Evolutionary conservation across 2,888 invertebrate species (phyloP).

Genomic region (Phalera bucephala): DNA sequence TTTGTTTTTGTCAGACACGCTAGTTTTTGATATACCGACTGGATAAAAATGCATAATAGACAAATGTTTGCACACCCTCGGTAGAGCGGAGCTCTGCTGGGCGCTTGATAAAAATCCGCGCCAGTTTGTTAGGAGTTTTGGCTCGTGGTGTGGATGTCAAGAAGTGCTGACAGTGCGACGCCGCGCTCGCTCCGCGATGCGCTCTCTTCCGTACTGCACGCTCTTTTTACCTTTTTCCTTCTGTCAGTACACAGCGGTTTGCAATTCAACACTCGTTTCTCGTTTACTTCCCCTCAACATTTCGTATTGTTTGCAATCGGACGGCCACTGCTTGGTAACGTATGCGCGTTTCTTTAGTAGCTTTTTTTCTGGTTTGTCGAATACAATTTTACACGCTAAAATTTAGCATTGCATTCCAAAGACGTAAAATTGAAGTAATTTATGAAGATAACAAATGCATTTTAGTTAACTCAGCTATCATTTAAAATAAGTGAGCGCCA

Average conservation of each 20-base stretch:
- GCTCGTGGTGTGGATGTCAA: no score
- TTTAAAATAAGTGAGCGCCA: constrained; percentile 65
- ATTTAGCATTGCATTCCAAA: constrained; percentile 20
- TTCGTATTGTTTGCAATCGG: no score
- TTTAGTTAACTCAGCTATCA: constrained; percentile 65
- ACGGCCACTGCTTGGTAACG: constrained; percentile 51
- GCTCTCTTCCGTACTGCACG: no score
- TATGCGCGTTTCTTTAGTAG: no score
- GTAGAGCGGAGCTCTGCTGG: constrained; percentile 37
- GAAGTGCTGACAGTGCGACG: no score
- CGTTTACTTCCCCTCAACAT: no score
- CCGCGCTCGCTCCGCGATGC: no score
- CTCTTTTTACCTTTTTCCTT: no score
- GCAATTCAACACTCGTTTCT: constrained; percentile 61
- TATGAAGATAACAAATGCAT: constrained; percentile 63
- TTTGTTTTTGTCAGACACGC: constrained; percentile 55
- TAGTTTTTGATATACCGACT: constrained; percentile 61
- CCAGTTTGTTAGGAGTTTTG: constrained; percentile 56
- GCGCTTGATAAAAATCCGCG: constrained; percentile 53
- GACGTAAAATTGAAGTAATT: constrained; percentile 45
- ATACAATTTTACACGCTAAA: constrained; percentile 31
- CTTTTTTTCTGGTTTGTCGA: constrained; percentile 50
- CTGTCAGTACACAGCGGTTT: constrained; percentile 46
- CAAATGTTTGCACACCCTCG: constrained; percentile 55
- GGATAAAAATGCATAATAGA: constrained; percentile 56